Conservation (phyloP, 2,888 invertebrate genomes). For the Hoplodrina ambigua region DNA sequence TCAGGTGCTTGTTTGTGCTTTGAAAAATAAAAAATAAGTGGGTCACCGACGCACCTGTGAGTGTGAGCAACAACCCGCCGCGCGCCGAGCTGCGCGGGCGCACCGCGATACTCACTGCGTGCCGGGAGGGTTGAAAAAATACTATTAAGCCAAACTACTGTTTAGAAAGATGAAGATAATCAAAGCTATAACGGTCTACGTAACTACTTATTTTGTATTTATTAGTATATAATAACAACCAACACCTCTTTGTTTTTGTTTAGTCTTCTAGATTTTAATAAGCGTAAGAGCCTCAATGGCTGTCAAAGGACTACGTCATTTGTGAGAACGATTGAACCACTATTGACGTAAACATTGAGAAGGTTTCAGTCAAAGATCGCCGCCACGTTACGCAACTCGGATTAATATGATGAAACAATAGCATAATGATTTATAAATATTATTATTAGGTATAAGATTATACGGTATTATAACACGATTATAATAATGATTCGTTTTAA, state of each 20-base stretch:
- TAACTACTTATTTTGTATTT: no score
- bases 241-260: no score
- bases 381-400: neutral
- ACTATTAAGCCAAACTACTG: neutral
- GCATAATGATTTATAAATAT: conserved; percentile 11
- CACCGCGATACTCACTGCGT: neutral
- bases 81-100: neutral
- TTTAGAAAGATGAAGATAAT: neutral
- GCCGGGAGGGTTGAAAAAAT: no score
- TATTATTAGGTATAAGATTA: conserved; percentile 11
- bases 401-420: conserved; percentile 35
- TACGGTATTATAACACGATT: conserved; percentile 11
- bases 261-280: no score
- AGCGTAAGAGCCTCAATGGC: neutral
- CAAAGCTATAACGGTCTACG: no score
- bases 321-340: neutral
- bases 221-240: no score
- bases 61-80: conserved; percentile 11
- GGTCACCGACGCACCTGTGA: conserved; percentile 65
- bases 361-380: neutral
- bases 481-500: conserved; percentile 13
- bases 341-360: neutral
- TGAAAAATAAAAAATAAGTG: conserved; percentile 57
- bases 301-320: neutral
- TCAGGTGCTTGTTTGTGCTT: conserved; percentile 62